Conservation (phyloP, 2,888 invertebrate genomes). For the Exocentrus adspersus region DNA sequence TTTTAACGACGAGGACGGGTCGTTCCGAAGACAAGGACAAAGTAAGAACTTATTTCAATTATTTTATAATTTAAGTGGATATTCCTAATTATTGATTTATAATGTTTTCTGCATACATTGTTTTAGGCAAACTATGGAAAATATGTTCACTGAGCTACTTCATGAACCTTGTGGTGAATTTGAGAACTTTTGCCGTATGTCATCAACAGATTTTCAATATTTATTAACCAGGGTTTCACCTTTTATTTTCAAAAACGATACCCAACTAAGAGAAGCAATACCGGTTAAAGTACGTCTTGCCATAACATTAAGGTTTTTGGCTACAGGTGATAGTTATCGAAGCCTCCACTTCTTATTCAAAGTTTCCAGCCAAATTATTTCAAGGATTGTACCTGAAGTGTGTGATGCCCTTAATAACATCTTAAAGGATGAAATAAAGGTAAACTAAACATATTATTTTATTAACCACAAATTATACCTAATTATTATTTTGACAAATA, state of each 20-base stretch:
- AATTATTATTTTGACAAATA: not conserved
- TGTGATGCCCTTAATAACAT: conserved; percentile 6
- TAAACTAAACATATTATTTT: not conserved
- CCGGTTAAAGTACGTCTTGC: conserved; percentile 7
- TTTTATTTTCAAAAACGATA: conserved; percentile 13
- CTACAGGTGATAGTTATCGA: conserved; percentile 20
- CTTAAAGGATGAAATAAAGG: conserved; percentile 5
- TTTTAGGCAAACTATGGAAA: too few relatives aligned
- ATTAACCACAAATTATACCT: too few relatives aligned
- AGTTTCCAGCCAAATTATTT: not conserved
- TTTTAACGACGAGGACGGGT: too few relatives aligned
- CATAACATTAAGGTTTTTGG: conserved; percentile 18
- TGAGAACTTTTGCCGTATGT: conserved; percentile 12
- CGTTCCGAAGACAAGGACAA: too few relatives aligned
- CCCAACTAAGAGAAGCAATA: conserved; percentile 7
- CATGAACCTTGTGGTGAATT: conserved; percentile 8
- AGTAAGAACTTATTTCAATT: too few relatives aligned
- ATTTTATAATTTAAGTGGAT: too few relatives aligned
- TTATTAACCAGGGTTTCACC: not conserved
- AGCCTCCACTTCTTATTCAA: conserved; percentile 16
- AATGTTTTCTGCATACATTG: too few relatives aligned
- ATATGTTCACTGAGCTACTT: too few relatives aligned
- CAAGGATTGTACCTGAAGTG: conserved; percentile 5
- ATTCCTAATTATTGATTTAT: too few relatives aligned
- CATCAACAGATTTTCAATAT: conserved; percentile 15